Conservation (phyloP, 2,797 vertebrate genomes). For the Hipposideros larvatus region DNA sequence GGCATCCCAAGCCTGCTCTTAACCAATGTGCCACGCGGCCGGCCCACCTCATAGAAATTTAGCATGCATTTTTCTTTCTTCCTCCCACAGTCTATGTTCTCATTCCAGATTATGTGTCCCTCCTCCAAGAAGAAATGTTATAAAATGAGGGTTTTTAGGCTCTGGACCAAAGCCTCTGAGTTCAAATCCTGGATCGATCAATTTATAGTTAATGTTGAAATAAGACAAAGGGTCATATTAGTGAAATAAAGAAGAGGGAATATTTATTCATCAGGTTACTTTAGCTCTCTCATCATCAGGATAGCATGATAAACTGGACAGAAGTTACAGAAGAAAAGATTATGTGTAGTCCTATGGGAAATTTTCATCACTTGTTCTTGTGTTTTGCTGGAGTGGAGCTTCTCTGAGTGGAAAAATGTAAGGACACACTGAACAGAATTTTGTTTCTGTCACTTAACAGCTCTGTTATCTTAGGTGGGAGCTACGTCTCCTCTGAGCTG, state of each 20-base stretch:
- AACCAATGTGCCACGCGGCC: no score
- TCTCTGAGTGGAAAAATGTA: neutral
- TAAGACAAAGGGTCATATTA: neutral
- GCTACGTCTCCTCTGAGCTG: neutral
- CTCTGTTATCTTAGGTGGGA: neutral
- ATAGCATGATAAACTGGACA: neutral
- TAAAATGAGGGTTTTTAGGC: neutral
- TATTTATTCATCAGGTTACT: neutral
- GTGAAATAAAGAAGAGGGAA: constrained; percentile 27
- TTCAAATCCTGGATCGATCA: neutral
- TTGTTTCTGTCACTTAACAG: neutral
- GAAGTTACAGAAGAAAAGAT: neutral
- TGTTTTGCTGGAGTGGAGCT: neutral
- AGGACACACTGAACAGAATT: neutral
- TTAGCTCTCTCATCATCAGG: neutral
- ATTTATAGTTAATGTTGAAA: neutral
- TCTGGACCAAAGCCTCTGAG: neutral
- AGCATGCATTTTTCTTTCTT: neutral
- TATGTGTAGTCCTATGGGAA: neutral
- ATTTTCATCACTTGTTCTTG: neutral
- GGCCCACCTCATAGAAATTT: neutral
- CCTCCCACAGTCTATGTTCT: accelerated
- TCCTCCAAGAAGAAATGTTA: neutral
- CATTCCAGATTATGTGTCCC: neutral
- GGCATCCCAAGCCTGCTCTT: no score